Percentiles rank a stretch among this genome's conserved stretches.
These are phyloP conservation scores for Noctuana brunneofusca DNA, from an alignment of 2,888 invertebrate genomes.

Conservation along the genomic window DNA sequence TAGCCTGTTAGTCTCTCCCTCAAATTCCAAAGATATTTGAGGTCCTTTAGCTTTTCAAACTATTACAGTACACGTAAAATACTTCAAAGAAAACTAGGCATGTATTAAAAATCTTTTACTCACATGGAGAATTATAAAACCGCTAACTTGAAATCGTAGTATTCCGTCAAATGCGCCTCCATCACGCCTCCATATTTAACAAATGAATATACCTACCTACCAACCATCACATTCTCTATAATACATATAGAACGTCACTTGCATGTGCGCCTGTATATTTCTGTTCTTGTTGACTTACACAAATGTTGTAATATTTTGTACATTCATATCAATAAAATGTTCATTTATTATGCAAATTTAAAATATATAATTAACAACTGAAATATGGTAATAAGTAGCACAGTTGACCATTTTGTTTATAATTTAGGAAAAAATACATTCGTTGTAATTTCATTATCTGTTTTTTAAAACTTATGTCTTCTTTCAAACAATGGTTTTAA, in stretches of 20 bases:
- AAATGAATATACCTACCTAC: constrained; percentile 63
- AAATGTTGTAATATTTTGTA: not conserved
- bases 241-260: not conserved
- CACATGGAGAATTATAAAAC: constrained; percentile 64
- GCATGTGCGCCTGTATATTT: not conserved
- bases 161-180: constrained; percentile 70
- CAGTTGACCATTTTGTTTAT: too few species aligned
- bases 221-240: constrained; percentile 35
- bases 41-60: constrained; percentile 44
- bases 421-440: too few species aligned
- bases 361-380: too few species aligned
- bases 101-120: constrained; percentile 53
- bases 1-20: constrained; percentile 79
- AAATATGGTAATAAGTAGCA: too few species aligned
- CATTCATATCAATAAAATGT: not conserved
- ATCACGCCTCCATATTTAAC: constrained; percentile 81
- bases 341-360: too few species aligned
- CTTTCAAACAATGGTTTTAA: too few species aligned
- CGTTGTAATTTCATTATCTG: too few species aligned
- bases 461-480: too few species aligned
- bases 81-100: constrained; percentile 58
- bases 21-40: constrained; percentile 64
- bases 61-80: constrained; percentile 48
- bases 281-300: not conserved
- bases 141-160: constrained; percentile 70